Base-by-base conservation (phyloP, 2,888 invertebrate species). In the Drosophila leonis region DNA sequence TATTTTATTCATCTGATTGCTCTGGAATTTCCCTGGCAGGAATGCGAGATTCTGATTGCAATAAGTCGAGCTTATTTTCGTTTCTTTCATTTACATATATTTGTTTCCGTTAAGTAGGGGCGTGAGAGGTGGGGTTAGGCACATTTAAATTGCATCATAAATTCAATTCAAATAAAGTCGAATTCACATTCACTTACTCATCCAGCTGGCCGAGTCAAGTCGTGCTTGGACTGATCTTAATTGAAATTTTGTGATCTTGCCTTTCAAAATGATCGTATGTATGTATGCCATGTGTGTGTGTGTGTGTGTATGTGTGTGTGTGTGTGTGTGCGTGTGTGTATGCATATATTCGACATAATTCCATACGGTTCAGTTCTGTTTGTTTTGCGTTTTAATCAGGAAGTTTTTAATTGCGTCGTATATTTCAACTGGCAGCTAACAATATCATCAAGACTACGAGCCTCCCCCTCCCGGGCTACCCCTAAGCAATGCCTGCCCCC, bases 351-450 rank as follows among this genome's bases (percentile, higher is more conserved):
- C 77, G 63, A 77, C 69, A 78, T 63, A 66, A 78, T 73, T 77
- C 69, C 62, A 64, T 61, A 48, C 54, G 52, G 61, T 46, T 59
- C 51, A 39, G 49, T 72, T 69, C 64, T 75, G 82, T 84, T 83
- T 85, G 81, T 83, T 83, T 77, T 72, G 81, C 83, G 83, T 76
- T 87, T 84, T 84, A 84, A 84, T 84, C 84, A 84, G 84, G 84
- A 84, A 84, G 84, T 87, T 84, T 87, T 84, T 84, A 84, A 84
- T 84, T 84, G 84, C 84, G 84, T 83, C 82, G 87, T 80, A 78
- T 73, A 77, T 83, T 85, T 78, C 68, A 80, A 85, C 83, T 83
- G 83, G 66, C 78, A 80, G 74, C 80, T 71, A 74, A 75, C 78
- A 70, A 74, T 83, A 82, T 80, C 80, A 82, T 77, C 78, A 77